phyloP scores from a whole-genome alignment of 2,888 invertebrate genomes.

The Amphipyra tragopoginis region DNA sequence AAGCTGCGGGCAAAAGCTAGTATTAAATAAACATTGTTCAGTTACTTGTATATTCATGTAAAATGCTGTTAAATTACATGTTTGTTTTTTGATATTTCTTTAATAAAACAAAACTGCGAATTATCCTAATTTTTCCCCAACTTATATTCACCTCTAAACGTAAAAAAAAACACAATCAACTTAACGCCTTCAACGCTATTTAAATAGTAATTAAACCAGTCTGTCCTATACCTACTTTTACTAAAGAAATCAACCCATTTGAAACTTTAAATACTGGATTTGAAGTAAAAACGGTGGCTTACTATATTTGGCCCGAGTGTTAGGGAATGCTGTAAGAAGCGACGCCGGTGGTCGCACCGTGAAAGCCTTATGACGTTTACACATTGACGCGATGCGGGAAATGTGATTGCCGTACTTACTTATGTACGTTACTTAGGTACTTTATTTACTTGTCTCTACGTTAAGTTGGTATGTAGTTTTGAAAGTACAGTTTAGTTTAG shows the following conservation, averaged over 20 bases:
- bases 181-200: not conserved
- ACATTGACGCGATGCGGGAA: conserved; percentile 13
- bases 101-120: too few relatives aligned
- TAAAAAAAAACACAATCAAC: not conserved
- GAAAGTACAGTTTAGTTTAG: too few relatives aligned
- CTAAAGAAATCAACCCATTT: conserved; percentile 22
- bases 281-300: conserved; percentile 37
- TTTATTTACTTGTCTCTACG: too few relatives aligned
- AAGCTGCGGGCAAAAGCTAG: too few relatives aligned
- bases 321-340: conserved; percentile 36
- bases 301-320: conserved; percentile 43
- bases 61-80: too few relatives aligned
- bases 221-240: conserved; percentile 19
- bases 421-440: too few relatives aligned
- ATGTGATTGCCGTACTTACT: not conserved
- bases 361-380: conserved; percentile 32
- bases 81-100: too few relatives aligned
- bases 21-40: too few relatives aligned
- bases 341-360: conserved; percentile 31
- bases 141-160: not conserved
- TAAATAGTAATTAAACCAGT: conserved; percentile 18
- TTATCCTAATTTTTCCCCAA: too few relatives aligned
- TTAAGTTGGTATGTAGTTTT: too few relatives aligned
- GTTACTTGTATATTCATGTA: too few relatives aligned
- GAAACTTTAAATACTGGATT: conserved; percentile 29